Base-by-base conservation (phyloP, 2,888 invertebrate genomes). In the Stramonita haemastoma region DNA sequence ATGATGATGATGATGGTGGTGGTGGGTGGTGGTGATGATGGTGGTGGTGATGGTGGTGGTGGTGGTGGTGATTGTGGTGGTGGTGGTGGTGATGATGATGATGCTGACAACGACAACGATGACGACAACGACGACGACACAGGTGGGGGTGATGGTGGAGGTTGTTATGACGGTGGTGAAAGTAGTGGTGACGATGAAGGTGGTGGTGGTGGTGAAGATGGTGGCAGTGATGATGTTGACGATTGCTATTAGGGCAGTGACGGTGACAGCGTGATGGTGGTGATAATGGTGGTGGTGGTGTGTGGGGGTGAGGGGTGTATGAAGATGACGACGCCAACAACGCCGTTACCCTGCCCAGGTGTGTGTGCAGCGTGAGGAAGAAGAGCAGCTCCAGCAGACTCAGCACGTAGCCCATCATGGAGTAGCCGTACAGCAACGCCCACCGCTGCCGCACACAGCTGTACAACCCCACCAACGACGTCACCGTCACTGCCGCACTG, bases 341-440 rank as follows among this genome's bases (percentile, higher is more conserved):
- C 32, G 17, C 13, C 32, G 66, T 2, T 1, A 86, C 86, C 13
- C 66, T 29, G 11, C 26, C 60, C 0, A 86, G 86, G 29, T 86
- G 86, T 29, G 17, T 66, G 85, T 60, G 32, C 22, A 86, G 86
- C 22, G 34, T 32, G 22, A 66, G 60, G 32, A 85, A 85, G 85
- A 60, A 85, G 60, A 57, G 86, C 6, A 60, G 86, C 26, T 86
- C 86, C 57, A 34, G 0, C n/a, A 60, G 34, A n/a, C 60, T 6
- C 19, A 32, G n/a, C 5, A 57, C 11, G n/a, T 86, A 66, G 32
- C 86, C 86, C 60, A 60, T 29, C 57, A 32, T 60, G 56, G 60
- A 86, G 32, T 60, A 86, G 86, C 5, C 15, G 66, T 60, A 60
- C 32, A 60, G 60, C 32, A 32, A 15, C 5, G 11, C 4, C 86